Base-by-base conservation (phyloP, 2,888 invertebrate genomes). In the Tromatobia lineatoria region DNA sequence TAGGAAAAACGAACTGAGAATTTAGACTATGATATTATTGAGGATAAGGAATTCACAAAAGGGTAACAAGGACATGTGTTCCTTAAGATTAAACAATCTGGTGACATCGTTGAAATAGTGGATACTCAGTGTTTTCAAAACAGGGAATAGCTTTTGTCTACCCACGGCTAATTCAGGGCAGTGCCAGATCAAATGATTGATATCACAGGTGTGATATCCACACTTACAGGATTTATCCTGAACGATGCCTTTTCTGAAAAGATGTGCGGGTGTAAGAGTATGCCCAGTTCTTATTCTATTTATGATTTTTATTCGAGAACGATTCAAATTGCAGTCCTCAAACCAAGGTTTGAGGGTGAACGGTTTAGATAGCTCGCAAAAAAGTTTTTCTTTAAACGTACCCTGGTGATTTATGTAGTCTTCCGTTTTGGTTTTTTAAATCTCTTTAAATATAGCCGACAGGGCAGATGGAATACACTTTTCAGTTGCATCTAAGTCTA, bases 41-140 rank as follows among this genome's bases (percentile, higher is more conserved):
- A 54, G 70, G 2, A 70, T 70, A 18, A 70, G n/a, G 34, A 70
- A 70, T 29, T 70, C 70, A 34, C 54, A 54, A 4, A 70, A 25
- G 6, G 57, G 57, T 3, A 13, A 42, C 10, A 57, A 6, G 8
- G 13, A 1, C 13, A 2, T 25, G 6, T 15, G 2, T 23, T 54
- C 54, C 18, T 54, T 25, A 3, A 74, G 3, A 13, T 6, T 54
- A 23, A 74, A 59, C n/a, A 74, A 25, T 25, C 29, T 75, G 34
- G 64, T 75, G 20, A 75, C 8, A 20, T 75, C 74, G 1, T 3
- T 15, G 6, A 29, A 13, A 11, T 1, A 6, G 0, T 4, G 20
- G 7, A 75, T 75, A 0, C 50, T 64, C 1, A 75, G 50, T 50
- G 6, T 75, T 0, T 59, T 47, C 1, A 75, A 13, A 0, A 64